These are phyloP conservation scores for Ispidina lecontei DNA, from an alignment of 2,797 vertebrate species.

Conservation along the genomic window DNA sequence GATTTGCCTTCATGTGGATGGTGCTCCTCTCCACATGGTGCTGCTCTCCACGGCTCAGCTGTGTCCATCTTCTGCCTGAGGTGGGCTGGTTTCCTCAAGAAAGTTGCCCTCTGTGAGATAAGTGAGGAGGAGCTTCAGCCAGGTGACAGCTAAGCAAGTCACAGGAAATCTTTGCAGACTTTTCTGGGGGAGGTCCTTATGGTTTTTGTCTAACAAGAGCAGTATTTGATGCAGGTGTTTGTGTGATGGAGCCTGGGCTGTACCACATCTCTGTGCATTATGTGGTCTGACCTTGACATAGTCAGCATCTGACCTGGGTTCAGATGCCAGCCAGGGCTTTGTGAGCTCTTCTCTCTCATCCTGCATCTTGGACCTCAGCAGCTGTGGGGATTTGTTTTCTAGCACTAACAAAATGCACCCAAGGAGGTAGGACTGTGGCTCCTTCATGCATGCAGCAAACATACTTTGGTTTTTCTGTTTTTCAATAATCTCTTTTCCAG, in stretches of 20 bases:
- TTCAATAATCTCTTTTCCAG: neutral
- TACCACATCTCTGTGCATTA: accelerated
- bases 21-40: neutral
- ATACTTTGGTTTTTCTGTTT: neutral
- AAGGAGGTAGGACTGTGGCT: neutral
- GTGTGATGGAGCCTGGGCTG: neutral
- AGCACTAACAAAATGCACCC: neutral
- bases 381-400: neutral
- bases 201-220: neutral
- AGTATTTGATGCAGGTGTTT: neutral
- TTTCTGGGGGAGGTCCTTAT: accelerated
- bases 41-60: neutral
- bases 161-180: neutral
- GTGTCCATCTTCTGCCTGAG: neutral
- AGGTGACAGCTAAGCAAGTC: neutral
- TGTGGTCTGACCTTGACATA: neutral
- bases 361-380: neutral
- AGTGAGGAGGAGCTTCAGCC: neutral
- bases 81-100: neutral
- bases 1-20: neutral
- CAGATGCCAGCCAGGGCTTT: neutral
- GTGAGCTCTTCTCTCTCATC: neutral
- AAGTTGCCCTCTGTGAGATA: neutral
- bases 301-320: neutral
- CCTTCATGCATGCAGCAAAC: neutral